Evolutionary conservation across 2,797 vertebrate genomes (phyloP).

Genomic region (Artibeus jamaicensis): DNA sequence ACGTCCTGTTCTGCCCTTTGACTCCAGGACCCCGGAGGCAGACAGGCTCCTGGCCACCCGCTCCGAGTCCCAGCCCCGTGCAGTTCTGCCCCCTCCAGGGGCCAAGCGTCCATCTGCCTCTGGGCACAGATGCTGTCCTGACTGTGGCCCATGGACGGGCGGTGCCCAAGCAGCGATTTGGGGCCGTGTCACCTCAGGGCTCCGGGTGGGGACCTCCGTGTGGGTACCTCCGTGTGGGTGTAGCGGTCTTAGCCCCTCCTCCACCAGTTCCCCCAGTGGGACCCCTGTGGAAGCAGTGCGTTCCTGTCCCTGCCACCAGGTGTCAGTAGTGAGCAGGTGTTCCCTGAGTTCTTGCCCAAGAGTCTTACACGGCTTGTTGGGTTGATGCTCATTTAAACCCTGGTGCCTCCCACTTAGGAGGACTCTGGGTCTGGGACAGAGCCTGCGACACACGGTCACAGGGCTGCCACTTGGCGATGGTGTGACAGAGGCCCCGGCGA

Average conservation of each 20-base stretch:
- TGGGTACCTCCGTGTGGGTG: too few relatives aligned
- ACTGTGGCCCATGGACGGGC: fast-evolving
- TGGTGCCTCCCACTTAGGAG: background rate
- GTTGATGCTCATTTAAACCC: background rate
- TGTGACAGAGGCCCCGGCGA: background rate
- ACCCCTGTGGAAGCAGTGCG: too few relatives aligned
- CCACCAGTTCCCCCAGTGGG: too few relatives aligned
- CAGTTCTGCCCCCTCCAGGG: background rate
- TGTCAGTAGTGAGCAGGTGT: background rate
- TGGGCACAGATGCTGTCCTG: fast-evolving
- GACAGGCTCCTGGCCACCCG: background rate
- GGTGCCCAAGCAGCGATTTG: background rate
- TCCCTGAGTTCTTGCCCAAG: too few relatives aligned
- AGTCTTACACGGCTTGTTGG: background rate
- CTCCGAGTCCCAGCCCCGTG: fast-evolving
- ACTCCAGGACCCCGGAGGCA: background rate
- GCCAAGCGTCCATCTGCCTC: fast-evolving
- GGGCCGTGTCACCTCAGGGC: too few relatives aligned
- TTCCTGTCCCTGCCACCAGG: background rate
- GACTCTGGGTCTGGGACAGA: background rate
- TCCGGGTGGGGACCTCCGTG: too few relatives aligned
- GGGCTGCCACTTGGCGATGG: fast-evolving
- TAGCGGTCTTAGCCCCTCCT: too few relatives aligned
- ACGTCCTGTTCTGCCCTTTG: constrained; percentile 66
- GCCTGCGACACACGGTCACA: fast-evolving